Evolutionary conservation across 2,797 vertebrate species (phyloP), one percentile per base, ranked within the genome.

Genomic region (Helostoma temminkii): DNA sequence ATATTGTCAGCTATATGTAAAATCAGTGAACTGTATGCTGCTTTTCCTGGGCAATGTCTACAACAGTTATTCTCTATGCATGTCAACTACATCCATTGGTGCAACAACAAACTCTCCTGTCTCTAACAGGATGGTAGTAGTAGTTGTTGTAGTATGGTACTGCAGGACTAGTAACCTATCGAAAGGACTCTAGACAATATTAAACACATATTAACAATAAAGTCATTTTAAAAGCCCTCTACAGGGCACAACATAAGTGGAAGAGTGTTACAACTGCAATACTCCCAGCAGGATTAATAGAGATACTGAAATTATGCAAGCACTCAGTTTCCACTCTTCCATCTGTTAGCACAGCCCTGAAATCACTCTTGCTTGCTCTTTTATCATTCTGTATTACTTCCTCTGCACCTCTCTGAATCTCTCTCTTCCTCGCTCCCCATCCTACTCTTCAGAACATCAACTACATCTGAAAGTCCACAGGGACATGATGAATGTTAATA

Each of bases 1-100:
- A 59, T 64, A 66, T 71, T 28, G 65, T 89, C 84, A 88, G 85
- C 81, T 84, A 61, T 74, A 83, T 81, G 76, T 73, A 81, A 77
- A 83, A 71, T 67, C 53, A 37, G 47, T 82, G 56, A 81, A 77
- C 68, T 81, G 59, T 48, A 34, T 46, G 34, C 75, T 74, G 71
- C 77, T 78, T 68, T 85, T 85, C 26, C 52, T 62, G 74, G 50
- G 52, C 24, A 34, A 18, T 22, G 65, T 66, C 55, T 79, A 46
- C 53, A 34, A 22, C 66, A 19, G 24, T 39, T 69, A 43, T 62
- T 58, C 36, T 37, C 57, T 64, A 39, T 30, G 24, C 66, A 57
- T 71, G 61, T 75, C 80, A 63, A 59, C 47, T 30, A 58, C 58
- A 63, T 60, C 70, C 69, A 68, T 56, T 59, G 49, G 46, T 30